Evolutionary conservation across 2,888 invertebrate species (phyloP).

Genomic region (Lasioglossum morio): DNA sequence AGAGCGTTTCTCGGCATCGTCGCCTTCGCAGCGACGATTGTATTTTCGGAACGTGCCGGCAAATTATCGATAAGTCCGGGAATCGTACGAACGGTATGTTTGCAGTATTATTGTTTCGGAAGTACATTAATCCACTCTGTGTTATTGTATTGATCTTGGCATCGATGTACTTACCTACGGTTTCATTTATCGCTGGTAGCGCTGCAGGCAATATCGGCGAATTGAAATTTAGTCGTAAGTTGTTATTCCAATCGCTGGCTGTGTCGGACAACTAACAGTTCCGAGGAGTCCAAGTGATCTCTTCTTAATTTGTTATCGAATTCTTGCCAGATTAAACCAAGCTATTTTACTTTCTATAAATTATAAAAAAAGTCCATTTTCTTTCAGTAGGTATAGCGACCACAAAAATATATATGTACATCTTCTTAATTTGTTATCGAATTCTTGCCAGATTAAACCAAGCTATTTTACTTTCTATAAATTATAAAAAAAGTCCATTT

Average conservation of each 20-base stretch:
- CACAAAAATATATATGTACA: no score
- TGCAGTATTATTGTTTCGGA: slow-evolving; percentile 11
- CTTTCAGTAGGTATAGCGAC: no score
- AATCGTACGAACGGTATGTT: neutral
- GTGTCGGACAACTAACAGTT: neutral
- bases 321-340: neutral
- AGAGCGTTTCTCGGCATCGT: slow-evolving; percentile 17
- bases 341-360: neutral
- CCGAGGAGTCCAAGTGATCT: neutral
- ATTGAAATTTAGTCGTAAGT: neutral
- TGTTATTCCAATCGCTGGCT: neutral
- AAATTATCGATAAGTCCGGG: neutral
- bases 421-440: neutral
- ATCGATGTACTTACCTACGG: neutral
- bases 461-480: neutral
- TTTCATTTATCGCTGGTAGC: neutral
- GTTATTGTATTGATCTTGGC: slow-evolving; percentile 1
- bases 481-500: neutral
- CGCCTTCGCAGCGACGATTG: slow-evolving; percentile 4
- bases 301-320: neutral
- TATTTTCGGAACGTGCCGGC: slow-evolving; percentile 16
- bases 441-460: neutral
- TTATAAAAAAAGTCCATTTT: neutral
- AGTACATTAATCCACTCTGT: slow-evolving; percentile 9
- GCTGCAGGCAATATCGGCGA: neutral